Base-by-base conservation (phyloP, 2,113 vertebrate genomes). In the Oryzias curvinotus region DNA sequence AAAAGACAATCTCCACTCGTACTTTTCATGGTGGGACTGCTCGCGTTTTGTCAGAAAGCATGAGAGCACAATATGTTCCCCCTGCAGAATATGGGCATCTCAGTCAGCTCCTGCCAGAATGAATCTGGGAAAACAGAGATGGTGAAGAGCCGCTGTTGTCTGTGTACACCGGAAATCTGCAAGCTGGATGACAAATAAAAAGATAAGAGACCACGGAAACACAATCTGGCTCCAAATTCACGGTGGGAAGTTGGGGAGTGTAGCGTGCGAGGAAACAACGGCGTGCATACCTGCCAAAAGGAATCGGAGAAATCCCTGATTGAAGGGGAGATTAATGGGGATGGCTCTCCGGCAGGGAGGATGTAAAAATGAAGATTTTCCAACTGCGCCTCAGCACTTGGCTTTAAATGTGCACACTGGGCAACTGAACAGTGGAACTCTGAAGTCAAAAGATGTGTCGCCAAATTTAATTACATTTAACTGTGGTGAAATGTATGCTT, bases 231-330 rank as follows among this genome's bases (percentile, higher is more conserved):
- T 69, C 44, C 47, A 62, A 53, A 52, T 30, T 57, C 51, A 41
- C 58, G 14, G 55, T 57, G 21, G 17, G 46, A 60, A 54, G 21
- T 21, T 51, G 4, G 19, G 48, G 55, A 62, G 63, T 64, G 59
- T 49, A 66, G 18, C 63, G 56, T 67, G 54, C 62, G 73, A 47
- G 21, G 43, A 62, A 56, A 50, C 17, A 61, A 61, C 49, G 47
- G 50, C 25, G 5, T 15, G 30, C 21, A 64, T 58, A 7, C 60
- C 46, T 57, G 52, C 30, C 48, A 44, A 57, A 46, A 18, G 17
- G 3, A 23, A 23, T 25, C n/a, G 44, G 41, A 23, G 15, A 23
- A 44, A 19, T 57, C 41, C 21, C n/a, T 14, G 17, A 44, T 26
- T 53, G 46, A 45, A 14, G 23, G 45, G 18, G 21, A 44, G 23